Base-by-base conservation (phyloP, 2,113 vertebrate genomes). In the Galeopterus variegatus region DNA sequence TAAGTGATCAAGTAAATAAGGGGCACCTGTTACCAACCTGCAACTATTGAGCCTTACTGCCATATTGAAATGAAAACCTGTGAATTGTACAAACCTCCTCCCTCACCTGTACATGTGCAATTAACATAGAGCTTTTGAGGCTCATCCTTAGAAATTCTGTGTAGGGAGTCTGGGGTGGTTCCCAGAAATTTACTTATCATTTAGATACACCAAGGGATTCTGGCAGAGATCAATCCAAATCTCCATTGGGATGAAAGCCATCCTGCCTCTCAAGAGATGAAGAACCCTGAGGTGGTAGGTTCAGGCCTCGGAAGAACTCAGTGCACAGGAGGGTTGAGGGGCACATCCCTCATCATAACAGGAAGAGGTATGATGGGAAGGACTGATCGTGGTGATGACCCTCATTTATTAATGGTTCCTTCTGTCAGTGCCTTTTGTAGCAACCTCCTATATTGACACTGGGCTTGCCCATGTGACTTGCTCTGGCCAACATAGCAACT, bases 141-240 rank as follows among this genome's bases (percentile, higher is more conserved):
- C 28, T 62, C 18, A 79, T 83, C 28, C 50, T 65, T 12, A 64
- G 54, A 95, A 97, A 86, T 58, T 79, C 24, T 93, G 21, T 58
- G 92, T 18, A 54, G 6, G 45, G 36, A 11, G 24, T 84, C 31
- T 62, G 48, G 21, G 23, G 6, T 70, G 17, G 33, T 84, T 85
- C 21, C 60, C 18, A 95, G 65, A 90, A 81, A 88, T 56, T 90
- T 69, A 84, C 8, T 90, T 80, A 86, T 62, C 62, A 72, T 70
- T 58, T 17, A 64, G 60, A 76, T 4, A 85, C 45, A 88, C 26
- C 10, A 81, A 77, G 8, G 19, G 28, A 52, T 88, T 93, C 45
- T 81, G 41, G 54, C 65, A 93, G 36, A n/a, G n/a, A 94, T 65
- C 60, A 54, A 65, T 70, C 10, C 31, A 65, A 65, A 69, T 45